These are phyloP conservation scores for Balaenoptera acutorostrata DNA, from an alignment of 2,113 vertebrate species.

Conservation along the genomic window DNA sequence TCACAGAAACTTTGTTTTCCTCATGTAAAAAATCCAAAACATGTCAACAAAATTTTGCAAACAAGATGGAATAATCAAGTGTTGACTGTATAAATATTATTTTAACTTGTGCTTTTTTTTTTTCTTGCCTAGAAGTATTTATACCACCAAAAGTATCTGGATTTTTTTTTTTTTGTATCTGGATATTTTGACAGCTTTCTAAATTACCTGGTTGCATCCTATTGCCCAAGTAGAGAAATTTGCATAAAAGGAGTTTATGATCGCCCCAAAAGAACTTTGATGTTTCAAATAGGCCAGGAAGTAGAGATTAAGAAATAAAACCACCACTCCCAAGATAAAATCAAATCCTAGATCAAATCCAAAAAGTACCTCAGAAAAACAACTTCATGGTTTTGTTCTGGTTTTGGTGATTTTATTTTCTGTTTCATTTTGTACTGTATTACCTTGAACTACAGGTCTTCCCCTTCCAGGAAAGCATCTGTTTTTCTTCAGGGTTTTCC, in stretches of 20 bases:
- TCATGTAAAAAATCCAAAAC: constrained; percentile 29
- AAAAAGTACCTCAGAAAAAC: neutral
- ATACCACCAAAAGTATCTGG: neutral
- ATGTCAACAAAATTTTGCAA: neutral
- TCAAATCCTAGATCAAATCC: neutral
- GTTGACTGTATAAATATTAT: neutral
- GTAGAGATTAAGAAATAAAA: neutral
- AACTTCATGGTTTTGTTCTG: neutral
- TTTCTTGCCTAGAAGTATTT: neutral
- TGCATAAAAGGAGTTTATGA: neutral
- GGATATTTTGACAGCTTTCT: constrained; percentile 14
- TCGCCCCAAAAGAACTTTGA: neutral
- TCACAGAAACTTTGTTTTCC: neutral
- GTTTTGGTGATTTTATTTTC: neutral
- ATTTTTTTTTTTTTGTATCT: neutral
- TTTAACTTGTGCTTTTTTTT: neutral
- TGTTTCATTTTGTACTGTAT: neutral
- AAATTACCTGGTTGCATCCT: constrained; percentile 2
- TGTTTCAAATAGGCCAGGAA: constrained; percentile 21
- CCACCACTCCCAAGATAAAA: neutral
- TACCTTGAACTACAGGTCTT: neutral
- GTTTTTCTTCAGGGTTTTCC: neutral
- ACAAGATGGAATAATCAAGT: neutral
- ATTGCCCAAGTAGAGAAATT: neutral
- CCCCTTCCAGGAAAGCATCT: neutral